phyloP scores from a whole-genome alignment of 1,140 invertebrate species.

The Philopotamus ludificatus region DNA sequence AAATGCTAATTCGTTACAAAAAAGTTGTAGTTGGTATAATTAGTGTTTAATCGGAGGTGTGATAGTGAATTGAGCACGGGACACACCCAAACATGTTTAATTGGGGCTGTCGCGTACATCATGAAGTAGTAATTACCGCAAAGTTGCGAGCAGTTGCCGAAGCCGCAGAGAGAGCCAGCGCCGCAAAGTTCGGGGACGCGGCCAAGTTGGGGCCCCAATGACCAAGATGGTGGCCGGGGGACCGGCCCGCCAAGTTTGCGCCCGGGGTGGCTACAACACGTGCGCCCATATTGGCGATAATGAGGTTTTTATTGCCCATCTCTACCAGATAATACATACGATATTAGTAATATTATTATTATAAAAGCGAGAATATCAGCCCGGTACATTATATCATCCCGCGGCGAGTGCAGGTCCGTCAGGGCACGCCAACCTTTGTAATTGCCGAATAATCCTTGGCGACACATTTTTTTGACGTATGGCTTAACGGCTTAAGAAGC shows the following conservation, averaged over 20 bases:
- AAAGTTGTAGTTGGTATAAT: no score
- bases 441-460: no score
- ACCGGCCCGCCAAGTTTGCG: neutral
- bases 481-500: no score
- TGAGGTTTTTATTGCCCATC: constrained; percentile 41
- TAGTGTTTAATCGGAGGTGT: no score
- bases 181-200: constrained; percentile 31
- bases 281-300: constrained; percentile 39
- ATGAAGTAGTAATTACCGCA: constrained; percentile 27
- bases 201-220: constrained; percentile 26
- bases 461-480: no score
- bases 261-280: constrained; percentile 14
- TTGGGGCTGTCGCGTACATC: constrained; percentile 19
- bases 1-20: no score
- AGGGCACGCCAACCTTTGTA: neutral
- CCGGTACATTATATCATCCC: constrained; percentile 34
- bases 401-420: neutral
- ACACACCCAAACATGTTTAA: constrained; percentile 14
- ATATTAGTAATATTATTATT: constrained; percentile 41
- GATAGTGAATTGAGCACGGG: neutral
- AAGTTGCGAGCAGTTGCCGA: constrained; percentile 25
- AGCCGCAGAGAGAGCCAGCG: constrained; percentile 21
- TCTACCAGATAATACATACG: constrained; percentile 41
- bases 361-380: constrained; percentile 39
- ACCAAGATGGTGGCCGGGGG: constrained; percentile 35